Base-by-base conservation (phyloP, 2,888 invertebrate species). In the Dynastes maya region DNA sequence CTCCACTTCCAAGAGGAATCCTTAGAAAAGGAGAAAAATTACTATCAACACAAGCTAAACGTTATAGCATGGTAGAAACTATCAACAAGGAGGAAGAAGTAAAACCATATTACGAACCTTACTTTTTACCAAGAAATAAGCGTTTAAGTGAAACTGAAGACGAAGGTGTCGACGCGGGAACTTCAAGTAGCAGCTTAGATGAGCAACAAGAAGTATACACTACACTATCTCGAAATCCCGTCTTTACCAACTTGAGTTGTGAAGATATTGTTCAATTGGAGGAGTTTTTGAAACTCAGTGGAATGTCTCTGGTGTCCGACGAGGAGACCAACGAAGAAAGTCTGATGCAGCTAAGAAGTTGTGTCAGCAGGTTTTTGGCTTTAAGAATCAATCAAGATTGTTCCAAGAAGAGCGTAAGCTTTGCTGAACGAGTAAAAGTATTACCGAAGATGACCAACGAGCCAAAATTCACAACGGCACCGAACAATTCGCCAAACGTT, bases 61-160 rank as follows among this genome's bases (percentile, higher is more conserved):
- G 96, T 63, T 95, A 94, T 86, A 96, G 96, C 85, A 95, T 95
- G 94, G 94, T 95, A 85, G 95, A 95, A 88, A 92, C 93, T 13
- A 85, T 83, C 76, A 88, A 89, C 1, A 86, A 88, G 1, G 88
- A 88, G 51, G 90, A 83, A 85, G 88, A 63, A 6, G 11, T 27
- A 0, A 88, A 94, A 87, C 95, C 95, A n/a, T 88, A 95, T 71
- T 95, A 94, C 86, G 95, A 95, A 85, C 94, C 94, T 0, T 93
- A 93, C 83, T 93, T 92, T 80, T 79, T 83, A 65, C 82, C 84
- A 76, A 84, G 88, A 77, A 87, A 87, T 78, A 86, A 87, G 83
- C 82, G 88, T 78, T 84, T 88, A 63, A 89, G 90, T 85, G 86
- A 89, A 84, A 89, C 89, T 86, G 88, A 92, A 83, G 93, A 93